A percentile compares a stretch with the other conserved stretches of the same genome.
Evolutionary conservation across 2,888 invertebrate genomes (phyloP).

Genomic region (Cataglyphis rosenhaueri): DNA sequence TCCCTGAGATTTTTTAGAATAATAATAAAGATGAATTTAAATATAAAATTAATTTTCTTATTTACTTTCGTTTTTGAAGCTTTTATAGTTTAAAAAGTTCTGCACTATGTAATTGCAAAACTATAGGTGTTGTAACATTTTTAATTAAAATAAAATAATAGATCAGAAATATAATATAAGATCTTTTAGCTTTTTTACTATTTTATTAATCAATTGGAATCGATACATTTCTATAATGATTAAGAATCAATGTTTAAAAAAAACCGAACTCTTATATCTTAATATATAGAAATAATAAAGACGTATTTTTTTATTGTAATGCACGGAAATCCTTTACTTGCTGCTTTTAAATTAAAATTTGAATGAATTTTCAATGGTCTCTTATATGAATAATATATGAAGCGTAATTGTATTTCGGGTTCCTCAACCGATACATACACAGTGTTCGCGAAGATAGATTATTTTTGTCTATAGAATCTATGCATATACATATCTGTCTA

Average conservation of each 20-base stretch:
- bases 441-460: constrained; percentile 7
- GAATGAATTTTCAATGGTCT: neutral
- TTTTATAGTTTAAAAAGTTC: neutral
- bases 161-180: constrained; percentile 2
- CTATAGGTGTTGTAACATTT: neutral
- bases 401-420: neutral
- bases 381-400: neutral
- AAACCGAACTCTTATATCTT: neutral
- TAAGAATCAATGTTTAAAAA: neutral
- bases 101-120: neutral
- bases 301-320: neutral
- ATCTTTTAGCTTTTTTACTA: neutral
- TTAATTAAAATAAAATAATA: neutral
- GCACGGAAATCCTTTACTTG: neutral
- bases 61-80: neutral
- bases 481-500: neutral
- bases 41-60: neutral
- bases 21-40: neutral
- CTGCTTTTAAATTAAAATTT: neutral
- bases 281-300: neutral
- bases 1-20: neutral
- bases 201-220: neutral
- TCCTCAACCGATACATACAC: neutral
- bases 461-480: constrained; percentile 1
- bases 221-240: neutral